Percentiles rank a stretch among this genome's conserved stretches.
Evolutionary conservation across 2,888 invertebrate genomes (phyloP).

Genomic region (Noctua pronuba): DNA sequence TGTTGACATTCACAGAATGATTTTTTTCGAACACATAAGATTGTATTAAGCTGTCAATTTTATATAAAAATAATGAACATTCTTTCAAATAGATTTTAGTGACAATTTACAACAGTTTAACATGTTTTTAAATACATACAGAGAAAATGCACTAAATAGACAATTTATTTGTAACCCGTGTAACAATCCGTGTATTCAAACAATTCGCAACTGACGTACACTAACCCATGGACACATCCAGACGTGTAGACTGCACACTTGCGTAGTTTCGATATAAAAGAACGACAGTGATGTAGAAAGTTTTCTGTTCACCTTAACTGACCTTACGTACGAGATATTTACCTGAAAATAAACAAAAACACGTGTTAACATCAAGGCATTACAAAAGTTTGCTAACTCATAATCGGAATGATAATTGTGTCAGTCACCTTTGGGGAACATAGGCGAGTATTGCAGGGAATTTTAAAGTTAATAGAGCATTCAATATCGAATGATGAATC

Average conservation of each 20-base stretch:
- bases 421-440: background rate
- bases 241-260: conserved; percentile 54
- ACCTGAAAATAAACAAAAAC: conserved; percentile 56
- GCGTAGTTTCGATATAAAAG: conserved; percentile 66
- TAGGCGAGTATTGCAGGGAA: background rate
- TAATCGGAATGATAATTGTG: background rate
- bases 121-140: conserved; percentile 30
- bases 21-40: conserved; percentile 5
- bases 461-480: background rate
- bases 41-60: conserved; percentile 22
- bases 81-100: conserved; percentile 5
- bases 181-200: conserved; percentile 36
- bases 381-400: conserved; percentile 1
- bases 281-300: conserved; percentile 65
- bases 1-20: conserved; percentile 47
- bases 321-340: conserved; percentile 55
- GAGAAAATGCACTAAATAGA: conserved; percentile 22
- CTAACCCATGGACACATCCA: conserved; percentile 51
- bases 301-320: conserved; percentile 57
- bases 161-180: conserved; percentile 12
- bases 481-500: background rate
- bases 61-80: conserved; percentile 1
- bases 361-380: background rate
- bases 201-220: conserved; percentile 38
- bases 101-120: conserved; percentile 30